Conservation (phyloP, 2,888 invertebrate genomes). For the Scotopteryx bipunctaria region DNA sequence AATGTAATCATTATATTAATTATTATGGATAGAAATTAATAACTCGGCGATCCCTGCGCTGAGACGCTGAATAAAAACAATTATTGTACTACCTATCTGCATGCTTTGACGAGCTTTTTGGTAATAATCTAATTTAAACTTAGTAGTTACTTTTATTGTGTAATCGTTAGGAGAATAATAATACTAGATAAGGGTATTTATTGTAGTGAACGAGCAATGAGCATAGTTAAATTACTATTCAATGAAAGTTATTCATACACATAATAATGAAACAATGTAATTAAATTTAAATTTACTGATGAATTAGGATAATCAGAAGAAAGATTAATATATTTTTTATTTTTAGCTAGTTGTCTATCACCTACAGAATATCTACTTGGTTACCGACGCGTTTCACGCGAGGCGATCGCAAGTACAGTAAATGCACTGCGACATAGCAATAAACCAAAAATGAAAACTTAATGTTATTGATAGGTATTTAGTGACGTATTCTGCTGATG, state of each 20-base stretch:
- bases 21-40: conserved; percentile 62
- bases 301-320: conserved; percentile 74
- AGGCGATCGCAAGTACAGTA: conserved; percentile 58
- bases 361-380: conserved; percentile 69
- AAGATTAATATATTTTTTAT: conserved; percentile 83
- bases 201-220: conserved; percentile 77
- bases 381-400: conserved; percentile 57
- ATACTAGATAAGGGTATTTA: conserved; percentile 82
- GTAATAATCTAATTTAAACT: conserved; percentile 82
- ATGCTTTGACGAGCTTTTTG: conserved; percentile 84
- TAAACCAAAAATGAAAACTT: conserved; percentile 82
- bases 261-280: conserved; percentile 78
- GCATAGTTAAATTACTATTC: conserved; percentile 78
- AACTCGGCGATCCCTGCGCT: conserved; percentile 70
- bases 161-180: conserved; percentile 79
- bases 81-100: conserved; percentile 81
- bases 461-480: conserved; percentile 77
- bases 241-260: conserved; percentile 77
- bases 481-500: conserved; percentile 80
- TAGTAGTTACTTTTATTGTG: conserved; percentile 81
- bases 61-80: conserved; percentile 73
- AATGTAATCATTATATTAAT: conserved; percentile 78
- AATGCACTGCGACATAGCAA: conserved; percentile 77
- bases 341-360: conserved; percentile 82
- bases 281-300: conserved; percentile 70